Evolutionary conservation across 2,888 invertebrate genomes (phyloP).

Genomic region (Eristalis tenax): DNA sequence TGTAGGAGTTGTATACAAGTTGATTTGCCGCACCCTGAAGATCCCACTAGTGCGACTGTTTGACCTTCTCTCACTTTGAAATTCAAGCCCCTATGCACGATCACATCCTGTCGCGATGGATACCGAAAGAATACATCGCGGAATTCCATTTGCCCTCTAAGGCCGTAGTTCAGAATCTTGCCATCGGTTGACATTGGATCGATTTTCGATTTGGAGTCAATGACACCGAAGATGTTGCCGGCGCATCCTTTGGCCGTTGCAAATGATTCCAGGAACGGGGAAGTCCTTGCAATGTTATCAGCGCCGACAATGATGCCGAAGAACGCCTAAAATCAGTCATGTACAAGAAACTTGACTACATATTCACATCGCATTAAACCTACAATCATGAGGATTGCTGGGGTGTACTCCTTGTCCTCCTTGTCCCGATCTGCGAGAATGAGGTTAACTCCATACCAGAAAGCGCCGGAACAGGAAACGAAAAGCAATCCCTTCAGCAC

Average conservation of each 20-base stretch:
- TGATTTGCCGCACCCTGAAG: conserved; percentile 91
- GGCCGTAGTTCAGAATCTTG: conserved; percentile 82
- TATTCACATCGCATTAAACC: conserved; percentile 76
- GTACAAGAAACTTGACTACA: background rate
- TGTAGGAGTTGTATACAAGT: conserved; percentile 90
- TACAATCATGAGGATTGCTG: conserved; percentile 88
- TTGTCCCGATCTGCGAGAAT: conserved; percentile 86
- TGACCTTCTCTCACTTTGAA: conserved; percentile 86
- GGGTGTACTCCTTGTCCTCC: conserved; percentile 85
- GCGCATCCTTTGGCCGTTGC: conserved; percentile 89
- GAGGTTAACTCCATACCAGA: conserved; percentile 91
- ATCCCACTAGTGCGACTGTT: conserved; percentile 88
- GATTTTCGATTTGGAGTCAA: conserved; percentile 88
- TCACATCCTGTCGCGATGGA: conserved; percentile 88
- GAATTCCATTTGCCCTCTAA: conserved; percentile 87
- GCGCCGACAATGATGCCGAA: conserved; percentile 91
- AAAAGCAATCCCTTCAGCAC: conserved; percentile 89
- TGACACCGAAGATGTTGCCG: conserved; percentile 87
- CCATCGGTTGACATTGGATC: conserved; percentile 88
- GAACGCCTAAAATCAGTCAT: conserved; percentile 80
- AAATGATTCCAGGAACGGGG: conserved; percentile 89
- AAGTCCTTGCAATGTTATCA: conserved; percentile 88
- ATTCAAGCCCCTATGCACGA: conserved; percentile 86
- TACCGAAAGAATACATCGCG: conserved; percentile 88
- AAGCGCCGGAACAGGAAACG: conserved; percentile 88